These are phyloP conservation scores for Hippoglossus hippoglossus DNA, from an alignment of 2,797 vertebrate species.

Conservation along the genomic window DNA sequence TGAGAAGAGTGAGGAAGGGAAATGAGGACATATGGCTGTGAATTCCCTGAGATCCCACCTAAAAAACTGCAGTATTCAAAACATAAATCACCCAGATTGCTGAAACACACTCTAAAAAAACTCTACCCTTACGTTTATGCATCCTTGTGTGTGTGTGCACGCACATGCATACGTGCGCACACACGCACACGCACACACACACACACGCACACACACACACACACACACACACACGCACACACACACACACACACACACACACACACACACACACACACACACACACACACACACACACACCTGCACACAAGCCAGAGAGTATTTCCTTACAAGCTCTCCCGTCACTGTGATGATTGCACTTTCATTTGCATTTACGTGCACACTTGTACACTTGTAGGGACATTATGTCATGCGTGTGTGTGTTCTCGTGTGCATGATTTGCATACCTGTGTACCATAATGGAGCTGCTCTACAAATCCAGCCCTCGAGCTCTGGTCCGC, in stretches of 20 bases:
- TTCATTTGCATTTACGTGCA: slow-evolving; percentile 61
- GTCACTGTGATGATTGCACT: slow-evolving; percentile 46
- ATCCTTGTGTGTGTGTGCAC: slow-evolving; percentile 13
- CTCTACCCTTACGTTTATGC: slow-evolving; percentile 43
- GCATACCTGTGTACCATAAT: slow-evolving; percentile 60
- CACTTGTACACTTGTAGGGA: slow-evolving; percentile 34
- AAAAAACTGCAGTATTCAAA: slow-evolving; percentile 75
- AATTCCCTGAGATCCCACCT: slow-evolving; percentile 78
- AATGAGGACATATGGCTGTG: slow-evolving; percentile 80
- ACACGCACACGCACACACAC: neutral
- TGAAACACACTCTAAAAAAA: slow-evolving; percentile 66
- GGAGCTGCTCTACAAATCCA: slow-evolving; percentile 64
- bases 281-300: no score
- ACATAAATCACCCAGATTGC: slow-evolving; percentile 80
- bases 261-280: neutral
- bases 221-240: no score
- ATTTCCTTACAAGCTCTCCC: slow-evolving; percentile 33
- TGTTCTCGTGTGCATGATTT: slow-evolving; percentile 48
- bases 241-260: neutral
- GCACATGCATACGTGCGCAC: neutral
- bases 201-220: neutral
- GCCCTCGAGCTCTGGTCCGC: slow-evolving; percentile 49
- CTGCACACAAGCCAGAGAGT: slow-evolving; percentile 11
- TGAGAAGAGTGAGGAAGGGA: slow-evolving; percentile 35
- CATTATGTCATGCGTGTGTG: slow-evolving; percentile 22